Base-by-base conservation (phyloP, 2,113 vertebrate species). In the Cranoglanis bouderius region DNA sequence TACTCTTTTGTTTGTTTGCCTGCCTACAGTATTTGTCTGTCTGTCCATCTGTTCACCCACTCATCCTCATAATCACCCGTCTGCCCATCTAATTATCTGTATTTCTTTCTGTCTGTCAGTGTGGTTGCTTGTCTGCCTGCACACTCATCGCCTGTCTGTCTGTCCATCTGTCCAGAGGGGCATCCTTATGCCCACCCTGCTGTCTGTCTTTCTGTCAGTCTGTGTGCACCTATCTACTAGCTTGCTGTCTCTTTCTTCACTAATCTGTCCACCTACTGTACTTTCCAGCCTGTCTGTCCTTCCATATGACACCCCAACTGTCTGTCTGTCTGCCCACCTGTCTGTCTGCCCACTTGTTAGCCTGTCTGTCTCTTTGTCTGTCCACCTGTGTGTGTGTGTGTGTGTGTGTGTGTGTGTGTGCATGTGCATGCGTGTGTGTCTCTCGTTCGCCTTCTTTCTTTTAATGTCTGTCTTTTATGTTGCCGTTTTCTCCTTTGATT, bases 401-500 rank as follows among this genome's bases (percentile, higher is more conserved):
- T 65, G n/a, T 75, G 88, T 43, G 40, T 89, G 74, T 89, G 77
- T 80, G 46, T 51, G 26, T 10, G 2, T 77, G 10, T 32, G 29
- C 19, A 0, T 29, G 6, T 57, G 59, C n/a, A 32, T 26, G 72
- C 46, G n/a, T 75, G 88, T 35, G n/a, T 89, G 74, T 89, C 57
- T 81, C 70, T 84, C 55, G 29, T 38, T 87, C 51, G 40, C 89
- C 87, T 85, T 61, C 63, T 72, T 40, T 78, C 61, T 84, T 86
- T 43, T 85, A 51, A 67, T 87, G 81, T 87, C 38, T 88, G 80
- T 72, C 82, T 90, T 88, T 89, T 38, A 75, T 91, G 87, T 63
- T 78, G 55, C 87, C 57, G 92, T 94, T 94, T 94, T 92, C 93
- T 94, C 93, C 88, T 94, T 93, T 94, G 94, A 93, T 93, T 94